Conservation (phyloP, 2,113 vertebrate species). For the Neolamprologus tretocephalus region DNA sequence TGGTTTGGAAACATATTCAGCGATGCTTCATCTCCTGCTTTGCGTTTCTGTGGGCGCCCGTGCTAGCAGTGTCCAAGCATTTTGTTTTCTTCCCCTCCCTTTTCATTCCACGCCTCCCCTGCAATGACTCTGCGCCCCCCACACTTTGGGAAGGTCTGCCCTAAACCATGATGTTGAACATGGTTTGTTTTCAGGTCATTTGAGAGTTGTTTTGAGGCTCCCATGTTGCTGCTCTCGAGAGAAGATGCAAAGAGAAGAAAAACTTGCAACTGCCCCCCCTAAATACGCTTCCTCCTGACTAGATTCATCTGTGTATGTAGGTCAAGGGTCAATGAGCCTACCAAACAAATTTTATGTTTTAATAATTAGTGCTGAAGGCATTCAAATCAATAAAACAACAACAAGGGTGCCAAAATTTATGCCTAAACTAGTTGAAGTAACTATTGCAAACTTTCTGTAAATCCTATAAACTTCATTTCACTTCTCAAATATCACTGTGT, state of each 20-base stretch:
- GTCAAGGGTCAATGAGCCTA: not conserved
- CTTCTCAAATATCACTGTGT: not conserved
- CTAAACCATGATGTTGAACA: not conserved
- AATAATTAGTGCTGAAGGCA: not conserved
- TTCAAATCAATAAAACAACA: not conserved
- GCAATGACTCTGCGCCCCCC: too few relatives aligned
- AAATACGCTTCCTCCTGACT: rapidly evolving
- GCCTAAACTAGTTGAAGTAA: not conserved
- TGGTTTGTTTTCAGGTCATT: not conserved
- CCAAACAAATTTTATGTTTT: not conserved
- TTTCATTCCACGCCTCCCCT: too few relatives aligned
- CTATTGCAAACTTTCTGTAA: not conserved
- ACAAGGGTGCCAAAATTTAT: rapidly evolving
- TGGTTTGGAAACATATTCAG: too few relatives aligned
- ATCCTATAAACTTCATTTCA: not conserved
- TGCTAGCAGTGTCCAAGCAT: too few relatives aligned
- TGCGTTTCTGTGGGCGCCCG: too few relatives aligned
- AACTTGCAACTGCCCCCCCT: rapidly evolving
- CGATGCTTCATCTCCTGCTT: too few relatives aligned
- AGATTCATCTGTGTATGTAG: not conserved
- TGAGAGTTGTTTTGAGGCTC: not conserved
- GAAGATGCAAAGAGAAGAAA: not conserved
- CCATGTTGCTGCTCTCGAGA: not conserved
- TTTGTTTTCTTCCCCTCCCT: too few relatives aligned
- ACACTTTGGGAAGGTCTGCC: not conserved